Evolutionary conservation across 2,797 vertebrate species (phyloP), one percentile per base, ranked within the genome.

Genomic region (Molossus alvarezi): DNA sequence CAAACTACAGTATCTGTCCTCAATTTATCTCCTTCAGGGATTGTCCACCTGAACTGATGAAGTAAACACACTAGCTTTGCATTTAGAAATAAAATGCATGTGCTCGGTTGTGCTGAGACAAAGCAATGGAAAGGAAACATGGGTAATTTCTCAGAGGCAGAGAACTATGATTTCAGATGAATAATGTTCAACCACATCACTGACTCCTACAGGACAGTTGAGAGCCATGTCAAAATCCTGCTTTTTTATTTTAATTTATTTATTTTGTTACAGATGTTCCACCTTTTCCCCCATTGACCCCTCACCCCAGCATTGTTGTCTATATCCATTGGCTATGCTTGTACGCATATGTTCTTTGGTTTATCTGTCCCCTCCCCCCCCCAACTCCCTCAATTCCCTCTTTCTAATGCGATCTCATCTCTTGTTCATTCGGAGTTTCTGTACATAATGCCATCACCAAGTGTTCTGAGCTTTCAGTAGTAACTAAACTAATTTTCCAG

Each of bases 11-110:
- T 51, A 65, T 48, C 64, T 88, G 14, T 53, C 58, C 27, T 72
- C 69, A 79, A 90, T 20, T 51, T 94, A 86, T 91, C 92, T 91
- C 48, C 14, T 80, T 83, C 18, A 72, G 21, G 18, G 27, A n/a
- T 48, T 55, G 9, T 72, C 29, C n/a, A 94, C 71, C 9, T 33
- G 48, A 89, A 73, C 0, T 67, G 18, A 84, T 64, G 48, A 57
- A 8, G 18, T 55, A 75, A 77, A 81, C 48, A 58, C 6, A 60
- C 17, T 65, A 69, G 12, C 41, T 86, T 82, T 88, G 29, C 53
- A n/a, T 81, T 91, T 65, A 53, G 41, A 87, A 10, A 23, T 37
- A 14, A 11, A 89, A 80, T 62, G 62, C 33, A 2, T 5, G 33
- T 7, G 8, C n/a, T 18, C 27, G 5, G 3, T 18, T 76, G 29